Conservation (phyloP, 1,140 invertebrate genomes). For the Pissodes strobi region DNA sequence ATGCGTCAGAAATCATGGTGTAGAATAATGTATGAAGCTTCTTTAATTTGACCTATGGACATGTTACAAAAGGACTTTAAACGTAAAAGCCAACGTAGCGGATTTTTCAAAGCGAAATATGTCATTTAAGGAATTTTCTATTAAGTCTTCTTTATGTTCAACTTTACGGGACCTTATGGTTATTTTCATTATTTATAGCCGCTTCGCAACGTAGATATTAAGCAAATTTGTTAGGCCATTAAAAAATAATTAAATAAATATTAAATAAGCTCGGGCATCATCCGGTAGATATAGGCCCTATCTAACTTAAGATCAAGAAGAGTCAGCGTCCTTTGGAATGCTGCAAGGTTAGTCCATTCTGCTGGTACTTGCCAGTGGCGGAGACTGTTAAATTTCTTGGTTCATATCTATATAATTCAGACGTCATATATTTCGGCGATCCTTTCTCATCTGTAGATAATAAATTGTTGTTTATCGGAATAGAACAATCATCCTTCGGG, state of each 20-base stretch:
- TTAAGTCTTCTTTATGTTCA: neutral
- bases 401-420: too few species aligned
- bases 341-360: slow-evolving; percentile 38
- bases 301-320: slow-evolving; percentile 19
- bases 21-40: too few species aligned
- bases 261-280: slow-evolving; percentile 15
- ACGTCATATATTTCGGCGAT: too few species aligned
- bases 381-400: too few species aligned
- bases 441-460: too few species aligned
- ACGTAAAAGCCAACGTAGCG: too few species aligned
- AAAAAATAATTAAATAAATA: slow-evolving; percentile 23
- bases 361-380: slow-evolving; percentile 23
- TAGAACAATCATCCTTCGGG: too few species aligned
- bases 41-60: too few species aligned
- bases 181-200: slow-evolving; percentile 3
- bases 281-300: slow-evolving; percentile 17
- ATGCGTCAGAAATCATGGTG: too few species aligned
- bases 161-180: slow-evolving; percentile 1
- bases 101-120: neutral
- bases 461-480: too few species aligned
- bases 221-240: slow-evolving; percentile 23
- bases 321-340: slow-evolving; percentile 44
- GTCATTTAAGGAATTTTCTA: neutral
- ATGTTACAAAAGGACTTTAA: too few species aligned
- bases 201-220: neutral